Evolutionary conservation across 2,797 vertebrate genomes (phyloP).

Genomic region (Mormyrus proboscirostris): DNA sequence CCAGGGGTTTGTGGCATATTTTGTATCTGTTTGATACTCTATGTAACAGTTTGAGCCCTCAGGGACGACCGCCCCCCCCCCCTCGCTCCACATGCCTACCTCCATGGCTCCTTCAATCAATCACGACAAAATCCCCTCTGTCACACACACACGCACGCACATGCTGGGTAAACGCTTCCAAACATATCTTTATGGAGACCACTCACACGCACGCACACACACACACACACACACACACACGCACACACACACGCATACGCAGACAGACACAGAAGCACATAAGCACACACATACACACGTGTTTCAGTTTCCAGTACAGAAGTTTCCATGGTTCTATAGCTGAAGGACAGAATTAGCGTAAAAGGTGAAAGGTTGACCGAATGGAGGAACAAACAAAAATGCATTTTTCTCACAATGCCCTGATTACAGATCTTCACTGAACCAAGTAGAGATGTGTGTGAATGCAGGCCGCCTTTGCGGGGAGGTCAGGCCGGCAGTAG

Average conservation of each 20-base stretch:
- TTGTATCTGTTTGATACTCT: background rate
- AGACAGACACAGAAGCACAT: background rate
- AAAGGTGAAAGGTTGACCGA: background rate
- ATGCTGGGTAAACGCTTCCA: too few relatives aligned
- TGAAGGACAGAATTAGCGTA: background rate
- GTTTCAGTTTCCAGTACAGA: background rate
- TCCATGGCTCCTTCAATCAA: background rate
- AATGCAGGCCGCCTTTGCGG: background rate
- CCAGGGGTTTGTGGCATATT: background rate
- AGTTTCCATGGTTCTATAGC: background rate
- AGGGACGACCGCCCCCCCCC: background rate
- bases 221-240: too few relatives aligned
- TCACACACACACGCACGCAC: constrained; percentile 16
- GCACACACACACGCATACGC: too few relatives aligned
- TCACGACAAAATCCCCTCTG: background rate
- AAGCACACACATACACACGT: constrained; percentile 4
- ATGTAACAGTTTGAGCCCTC: background rate
- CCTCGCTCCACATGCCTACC: background rate
- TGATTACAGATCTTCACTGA: background rate
- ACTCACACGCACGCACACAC: too few relatives aligned
- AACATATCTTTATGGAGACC: too few relatives aligned
- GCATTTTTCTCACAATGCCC: background rate
- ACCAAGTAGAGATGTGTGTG: background rate
- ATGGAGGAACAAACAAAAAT: background rate
- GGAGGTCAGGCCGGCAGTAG: background rate